These are phyloP conservation scores for Macaria liturata DNA, from an alignment of 2,888 invertebrate genomes.

Conservation along the genomic window DNA sequence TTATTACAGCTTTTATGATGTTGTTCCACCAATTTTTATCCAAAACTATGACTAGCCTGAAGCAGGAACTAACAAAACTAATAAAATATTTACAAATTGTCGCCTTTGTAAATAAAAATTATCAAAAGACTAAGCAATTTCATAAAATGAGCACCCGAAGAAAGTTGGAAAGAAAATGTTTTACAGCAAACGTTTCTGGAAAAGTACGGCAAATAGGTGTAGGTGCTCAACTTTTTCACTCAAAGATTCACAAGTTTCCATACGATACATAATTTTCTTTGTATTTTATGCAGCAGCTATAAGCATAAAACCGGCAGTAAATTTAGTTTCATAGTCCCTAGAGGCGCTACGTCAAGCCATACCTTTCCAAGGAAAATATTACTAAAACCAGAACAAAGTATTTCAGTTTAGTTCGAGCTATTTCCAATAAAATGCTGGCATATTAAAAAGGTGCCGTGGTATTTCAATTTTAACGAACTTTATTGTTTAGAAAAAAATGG, in stretches of 20 bases:
- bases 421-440: constrained; percentile 12
- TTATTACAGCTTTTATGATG: too few relatives aligned
- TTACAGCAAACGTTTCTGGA: too few relatives aligned
- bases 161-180: too few relatives aligned
- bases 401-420: constrained; percentile 15
- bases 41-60: too few relatives aligned
- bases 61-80: too few relatives aligned
- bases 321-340: constrained; percentile 17
- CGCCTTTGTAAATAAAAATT: too few relatives aligned
- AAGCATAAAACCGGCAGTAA: constrained; percentile 20
- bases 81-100: too few relatives aligned
- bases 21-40: too few relatives aligned
- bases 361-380: constrained; percentile 4
- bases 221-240: not conserved
- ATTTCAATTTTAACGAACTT: constrained; percentile 14
- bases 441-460: constrained; percentile 13
- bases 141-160: too few relatives aligned
- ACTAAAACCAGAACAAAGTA: constrained; percentile 17
- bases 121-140: too few relatives aligned
- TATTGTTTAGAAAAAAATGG: constrained; percentile 4
- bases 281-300: constrained; percentile 24
- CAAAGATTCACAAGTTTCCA: constrained; percentile 1
- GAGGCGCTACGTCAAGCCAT: constrained; percentile 5
- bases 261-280: constrained; percentile 14
- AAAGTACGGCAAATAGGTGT: too few relatives aligned